A percentile compares a stretch with the other conserved stretches of the same genome.
Conservation (phyloP, 2,888 invertebrate species). For the Ptycholaimellus sp. region DNA sequence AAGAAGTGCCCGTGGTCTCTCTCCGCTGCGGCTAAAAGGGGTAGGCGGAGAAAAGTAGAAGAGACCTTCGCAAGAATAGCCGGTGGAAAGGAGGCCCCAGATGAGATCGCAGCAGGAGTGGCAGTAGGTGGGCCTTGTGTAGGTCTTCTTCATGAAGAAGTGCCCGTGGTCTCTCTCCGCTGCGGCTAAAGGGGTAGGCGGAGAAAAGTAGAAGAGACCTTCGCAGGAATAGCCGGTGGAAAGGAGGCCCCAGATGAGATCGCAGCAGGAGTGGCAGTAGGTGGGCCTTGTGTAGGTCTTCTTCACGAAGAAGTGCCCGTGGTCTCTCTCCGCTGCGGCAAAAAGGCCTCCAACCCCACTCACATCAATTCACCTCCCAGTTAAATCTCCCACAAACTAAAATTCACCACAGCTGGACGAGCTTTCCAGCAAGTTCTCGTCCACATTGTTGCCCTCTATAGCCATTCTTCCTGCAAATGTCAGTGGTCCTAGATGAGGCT, state of each 20-base stretch:
- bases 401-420: no score
- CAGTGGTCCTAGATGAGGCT: no score
- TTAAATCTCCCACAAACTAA: no score
- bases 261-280: constrained; percentile 99
- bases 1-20: constrained; percentile 72
- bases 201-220: no score
- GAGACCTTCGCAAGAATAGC: constrained; percentile 99
- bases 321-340: constrained; percentile 21
- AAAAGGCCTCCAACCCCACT: no score
- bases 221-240: constrained; percentile 99
- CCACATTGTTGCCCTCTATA: constrained; percentile 23
- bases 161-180: no score
- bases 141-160: no score
- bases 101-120: constrained; percentile 99
- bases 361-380: no score
- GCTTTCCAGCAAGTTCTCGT: constrained; percentile 18
- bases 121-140: constrained; percentile 99
- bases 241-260: constrained; percentile 97
- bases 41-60: no score
- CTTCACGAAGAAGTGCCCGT: constrained; percentile 95
- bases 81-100: constrained; percentile 98
- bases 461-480: no score
- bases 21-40: no score
- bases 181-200: no score
- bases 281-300: constrained; percentile 99